These are phyloP conservation scores for Natrix natrix DNA, from an alignment of 2,797 vertebrate species.

Conservation along the genomic window DNA sequence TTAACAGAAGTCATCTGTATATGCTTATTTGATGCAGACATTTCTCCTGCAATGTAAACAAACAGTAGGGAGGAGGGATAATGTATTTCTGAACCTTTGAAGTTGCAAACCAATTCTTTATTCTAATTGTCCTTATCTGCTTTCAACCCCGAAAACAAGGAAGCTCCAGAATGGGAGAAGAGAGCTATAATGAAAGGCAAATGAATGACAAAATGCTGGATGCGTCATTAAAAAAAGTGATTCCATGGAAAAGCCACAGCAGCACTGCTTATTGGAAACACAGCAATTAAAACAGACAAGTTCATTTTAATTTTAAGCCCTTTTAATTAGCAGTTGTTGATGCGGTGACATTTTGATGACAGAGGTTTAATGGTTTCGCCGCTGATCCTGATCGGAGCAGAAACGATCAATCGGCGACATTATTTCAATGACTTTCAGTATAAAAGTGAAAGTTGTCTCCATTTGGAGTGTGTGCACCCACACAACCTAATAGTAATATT, in stretches of 20 bases:
- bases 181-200: constrained; percentile 39
- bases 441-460: not conserved
- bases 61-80: rapidly evolving
- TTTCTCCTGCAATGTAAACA: constrained; percentile 60
- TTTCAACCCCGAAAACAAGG: constrained; percentile 49
- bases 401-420: constrained; percentile 20
- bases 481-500: not conserved
- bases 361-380: constrained; percentile 5
- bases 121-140: not conserved
- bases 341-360: constrained; percentile 27
- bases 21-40: constrained; percentile 51
- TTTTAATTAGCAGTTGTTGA: not conserved
- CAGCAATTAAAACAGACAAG: constrained; percentile 31
- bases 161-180: constrained; percentile 2
- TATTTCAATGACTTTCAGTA: constrained; percentile 39
- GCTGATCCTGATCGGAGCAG: not conserved
- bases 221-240: not conserved
- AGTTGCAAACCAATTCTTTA: constrained; percentile 44
- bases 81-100: constrained; percentile 19
- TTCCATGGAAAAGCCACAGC: constrained; percentile 15
- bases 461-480: not conserved
- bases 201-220: not conserved
- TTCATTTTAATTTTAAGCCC: not conserved
- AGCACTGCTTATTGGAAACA: not conserved
- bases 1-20: constrained; percentile 51